phyloP scores from a whole-genome alignment of 1,140 invertebrate genomes.

The Apis florea region DNA sequence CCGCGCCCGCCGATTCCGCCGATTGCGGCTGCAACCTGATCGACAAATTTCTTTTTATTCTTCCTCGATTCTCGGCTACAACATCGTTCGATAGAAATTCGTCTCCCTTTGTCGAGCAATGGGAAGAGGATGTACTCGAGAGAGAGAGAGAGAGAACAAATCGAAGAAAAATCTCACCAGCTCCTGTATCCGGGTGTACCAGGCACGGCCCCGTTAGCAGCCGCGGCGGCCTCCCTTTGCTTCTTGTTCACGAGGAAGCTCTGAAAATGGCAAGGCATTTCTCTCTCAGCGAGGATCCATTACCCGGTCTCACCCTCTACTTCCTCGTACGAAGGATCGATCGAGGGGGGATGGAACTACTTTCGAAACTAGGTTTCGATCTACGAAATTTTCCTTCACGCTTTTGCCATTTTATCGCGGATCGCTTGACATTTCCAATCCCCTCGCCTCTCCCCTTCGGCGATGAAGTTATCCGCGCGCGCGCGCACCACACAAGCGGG shows the following conservation, averaged over 20 bases:
- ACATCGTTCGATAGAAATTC: not conserved
- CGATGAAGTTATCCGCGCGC: not conserved
- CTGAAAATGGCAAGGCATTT: conserved; percentile 79
- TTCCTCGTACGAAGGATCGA: no score
- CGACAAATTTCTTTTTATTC: not conserved
- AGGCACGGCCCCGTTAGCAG: conserved; percentile 85
- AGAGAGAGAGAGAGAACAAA: not conserved
- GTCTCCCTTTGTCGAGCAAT: not conserved
- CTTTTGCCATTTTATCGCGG: not conserved
- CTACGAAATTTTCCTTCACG: no score
- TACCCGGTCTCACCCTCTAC: no score
- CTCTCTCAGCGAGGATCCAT: not conserved
- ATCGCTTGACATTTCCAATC: not conserved
- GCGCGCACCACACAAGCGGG: no score
- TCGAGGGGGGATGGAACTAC: no score
- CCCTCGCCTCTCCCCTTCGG: not conserved
- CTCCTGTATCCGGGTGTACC: conserved; percentile 88
- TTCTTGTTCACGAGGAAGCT: conserved; percentile 95
- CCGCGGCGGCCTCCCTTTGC: conserved; percentile 88
- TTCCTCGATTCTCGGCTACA: conserved; percentile 4
- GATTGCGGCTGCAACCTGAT: conserved; percentile 77
- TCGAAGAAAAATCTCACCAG: conserved; percentile 87
- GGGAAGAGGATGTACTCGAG: conserved; percentile 3
- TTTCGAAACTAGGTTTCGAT: no score
- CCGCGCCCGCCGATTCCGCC: conserved; percentile 76